Conservation (phyloP, 2,888 invertebrate species). For the Drosophila mercatorum region DNA sequence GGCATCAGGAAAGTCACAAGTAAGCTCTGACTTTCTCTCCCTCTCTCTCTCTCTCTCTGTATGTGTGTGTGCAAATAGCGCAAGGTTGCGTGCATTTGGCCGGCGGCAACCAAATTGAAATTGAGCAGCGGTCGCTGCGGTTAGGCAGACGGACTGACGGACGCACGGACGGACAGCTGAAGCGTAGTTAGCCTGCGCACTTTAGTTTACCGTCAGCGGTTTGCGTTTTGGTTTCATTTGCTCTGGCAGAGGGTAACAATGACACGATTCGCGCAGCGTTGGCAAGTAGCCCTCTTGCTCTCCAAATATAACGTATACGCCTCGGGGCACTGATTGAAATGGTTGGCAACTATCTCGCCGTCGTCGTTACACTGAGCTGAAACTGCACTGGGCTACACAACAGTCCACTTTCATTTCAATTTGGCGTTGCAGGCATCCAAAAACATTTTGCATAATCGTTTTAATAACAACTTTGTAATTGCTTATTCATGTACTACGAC, state of each 20-base stretch:
- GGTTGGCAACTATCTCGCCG: slow-evolving; percentile 15
- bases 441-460: slow-evolving; percentile 75
- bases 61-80: slow-evolving; percentile 49
- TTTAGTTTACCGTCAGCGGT: slow-evolving; percentile 40
- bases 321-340: slow-evolving; percentile 36
- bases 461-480: slow-evolving; percentile 81
- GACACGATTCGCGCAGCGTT: slow-evolving; percentile 1
- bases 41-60: slow-evolving; percentile 10
- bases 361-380: slow-evolving; percentile 9
- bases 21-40: slow-evolving; percentile 12
- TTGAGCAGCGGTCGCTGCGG: slow-evolving; percentile 44
- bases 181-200: slow-evolving; percentile 11
- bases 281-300: neutral
- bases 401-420: slow-evolving; percentile 61
- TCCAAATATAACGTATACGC: slow-evolving; percentile 14
- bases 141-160: neutral
- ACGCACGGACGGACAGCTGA: neutral
- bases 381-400: slow-evolving; percentile 25
- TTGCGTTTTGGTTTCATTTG: slow-evolving; percentile 39
- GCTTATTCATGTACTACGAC: slow-evolving; percentile 76
- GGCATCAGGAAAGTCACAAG: slow-evolving; percentile 59
- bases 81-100: slow-evolving; percentile 61
- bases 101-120: slow-evolving; percentile 51
- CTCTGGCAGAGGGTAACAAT: slow-evolving; percentile 10
- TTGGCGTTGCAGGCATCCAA: slow-evolving; percentile 39